These are phyloP conservation scores for Rhinoraja longicauda DNA, from an alignment of 2,797 vertebrate genomes.

Conservation along the genomic window DNA sequence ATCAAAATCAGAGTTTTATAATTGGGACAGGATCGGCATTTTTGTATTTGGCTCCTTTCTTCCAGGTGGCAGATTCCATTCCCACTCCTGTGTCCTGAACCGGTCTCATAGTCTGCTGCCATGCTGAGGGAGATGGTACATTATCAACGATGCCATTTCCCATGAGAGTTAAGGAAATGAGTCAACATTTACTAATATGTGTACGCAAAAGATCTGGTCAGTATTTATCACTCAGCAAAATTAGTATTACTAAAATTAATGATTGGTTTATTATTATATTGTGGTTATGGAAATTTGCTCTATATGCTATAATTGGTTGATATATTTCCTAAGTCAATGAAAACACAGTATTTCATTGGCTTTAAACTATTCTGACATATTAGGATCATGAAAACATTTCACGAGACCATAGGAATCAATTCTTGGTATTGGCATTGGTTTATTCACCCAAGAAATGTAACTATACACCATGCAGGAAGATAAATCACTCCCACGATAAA, in stretches of 20 bases:
- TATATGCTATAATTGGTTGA: too few relatives aligned
- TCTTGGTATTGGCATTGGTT: too few relatives aligned
- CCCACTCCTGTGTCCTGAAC: neutral
- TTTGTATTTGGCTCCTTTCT: too few relatives aligned
- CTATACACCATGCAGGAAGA: neutral
- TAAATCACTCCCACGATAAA: neutral
- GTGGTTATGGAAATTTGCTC: neutral
- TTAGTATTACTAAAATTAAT: neutral
- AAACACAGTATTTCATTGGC: neutral
- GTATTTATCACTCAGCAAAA: neutral
- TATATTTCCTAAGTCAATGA: neutral
- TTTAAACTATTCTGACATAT: too few relatives aligned
- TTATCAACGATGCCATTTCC: neutral
- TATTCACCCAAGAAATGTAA: neutral
- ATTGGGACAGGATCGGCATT: neutral
- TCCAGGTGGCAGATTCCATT: neutral
- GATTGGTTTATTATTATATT: neutral
- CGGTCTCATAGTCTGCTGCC: too few relatives aligned
- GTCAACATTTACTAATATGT: neutral
- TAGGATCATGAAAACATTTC: neutral
- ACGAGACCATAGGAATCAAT: neutral
- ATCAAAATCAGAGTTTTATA: neutral
- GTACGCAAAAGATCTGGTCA: too few relatives aligned
- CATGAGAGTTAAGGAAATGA: neutral
- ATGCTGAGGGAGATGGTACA: neutral